Evolutionary conservation across 2,797 vertebrate species (phyloP).

Genomic region (Zalophus californianus): DNA sequence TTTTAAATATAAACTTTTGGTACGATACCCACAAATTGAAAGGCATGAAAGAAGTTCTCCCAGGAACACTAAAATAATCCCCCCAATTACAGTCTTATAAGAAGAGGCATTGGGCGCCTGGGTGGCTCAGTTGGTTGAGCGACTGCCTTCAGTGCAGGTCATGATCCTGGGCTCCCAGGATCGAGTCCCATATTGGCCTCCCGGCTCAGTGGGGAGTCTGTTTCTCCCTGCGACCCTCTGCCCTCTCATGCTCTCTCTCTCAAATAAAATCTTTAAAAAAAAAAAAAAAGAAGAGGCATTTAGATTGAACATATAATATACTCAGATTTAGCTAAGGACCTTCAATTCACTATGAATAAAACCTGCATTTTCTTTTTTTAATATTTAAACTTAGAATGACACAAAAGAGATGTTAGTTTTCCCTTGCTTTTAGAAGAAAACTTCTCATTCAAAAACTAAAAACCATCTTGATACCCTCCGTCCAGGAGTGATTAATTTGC

Average conservation of each 20-base stretch:
- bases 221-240: too few species aligned
- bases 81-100: not conserved
- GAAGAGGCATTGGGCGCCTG: not conserved
- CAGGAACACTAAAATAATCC: conserved; percentile 22
- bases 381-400: conserved; percentile 25
- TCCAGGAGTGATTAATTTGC: not conserved
- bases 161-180: too few species aligned
- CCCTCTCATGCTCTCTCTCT: too few species aligned
- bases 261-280: too few species aligned
- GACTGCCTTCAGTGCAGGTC: too few species aligned
- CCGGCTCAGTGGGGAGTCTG: too few species aligned
- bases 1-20: conserved; percentile 49
- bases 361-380: not conserved
- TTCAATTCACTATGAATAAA: not conserved
- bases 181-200: too few species aligned
- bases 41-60: not conserved
- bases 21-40: conserved; percentile 25
- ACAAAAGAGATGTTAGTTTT: not conserved
- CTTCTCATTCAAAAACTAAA: not conserved
- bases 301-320: not conserved
- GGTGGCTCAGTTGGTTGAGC: too few species aligned
- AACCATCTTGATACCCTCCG: not conserved
- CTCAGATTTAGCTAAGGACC: conserved; percentile 38
- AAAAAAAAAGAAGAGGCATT: not conserved
- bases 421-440: conserved; percentile 35